phyloP scores from a whole-genome alignment of 2,797 vertebrate species.

The Sitta carolinensis region DNA sequence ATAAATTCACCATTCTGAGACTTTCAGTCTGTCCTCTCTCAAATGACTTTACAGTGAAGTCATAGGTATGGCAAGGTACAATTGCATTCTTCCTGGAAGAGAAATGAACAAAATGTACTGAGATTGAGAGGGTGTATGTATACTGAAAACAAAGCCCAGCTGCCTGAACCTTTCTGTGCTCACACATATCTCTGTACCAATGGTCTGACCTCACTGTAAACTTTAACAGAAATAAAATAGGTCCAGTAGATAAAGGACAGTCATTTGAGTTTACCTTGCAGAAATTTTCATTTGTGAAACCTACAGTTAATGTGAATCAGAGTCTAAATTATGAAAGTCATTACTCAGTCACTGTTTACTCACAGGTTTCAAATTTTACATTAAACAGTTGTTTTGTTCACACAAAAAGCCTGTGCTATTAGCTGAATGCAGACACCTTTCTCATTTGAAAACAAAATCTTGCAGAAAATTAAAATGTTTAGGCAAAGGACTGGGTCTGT shows the following conservation, averaged over 20 bases:
- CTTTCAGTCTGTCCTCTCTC: neutral
- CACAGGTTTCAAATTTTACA: neutral
- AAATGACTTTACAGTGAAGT: neutral
- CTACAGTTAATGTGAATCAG: neutral
- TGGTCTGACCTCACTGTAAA: neutral
- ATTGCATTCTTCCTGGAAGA: neutral
- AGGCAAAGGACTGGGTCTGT: neutral
- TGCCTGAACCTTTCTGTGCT: neutral
- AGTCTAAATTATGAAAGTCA: neutral
- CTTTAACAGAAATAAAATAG: neutral
- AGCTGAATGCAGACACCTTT: neutral
- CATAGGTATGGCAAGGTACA: neutral
- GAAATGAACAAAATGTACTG: constrained; percentile 24
- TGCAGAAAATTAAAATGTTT: neutral
- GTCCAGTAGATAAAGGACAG: neutral
- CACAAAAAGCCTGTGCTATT: neutral
- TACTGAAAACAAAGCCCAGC: constrained; percentile 8
- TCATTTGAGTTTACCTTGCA: neutral
- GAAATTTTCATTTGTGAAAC: neutral
- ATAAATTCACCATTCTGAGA: neutral
- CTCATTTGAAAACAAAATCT: neutral
- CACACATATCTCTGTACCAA: neutral
- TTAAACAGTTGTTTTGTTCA: neutral
- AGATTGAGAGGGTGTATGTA: neutral
- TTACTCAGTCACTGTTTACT: neutral